These are phyloP conservation scores for Nudaria mundana DNA, from an alignment of 2,888 invertebrate genomes.

Conservation along the genomic window DNA sequence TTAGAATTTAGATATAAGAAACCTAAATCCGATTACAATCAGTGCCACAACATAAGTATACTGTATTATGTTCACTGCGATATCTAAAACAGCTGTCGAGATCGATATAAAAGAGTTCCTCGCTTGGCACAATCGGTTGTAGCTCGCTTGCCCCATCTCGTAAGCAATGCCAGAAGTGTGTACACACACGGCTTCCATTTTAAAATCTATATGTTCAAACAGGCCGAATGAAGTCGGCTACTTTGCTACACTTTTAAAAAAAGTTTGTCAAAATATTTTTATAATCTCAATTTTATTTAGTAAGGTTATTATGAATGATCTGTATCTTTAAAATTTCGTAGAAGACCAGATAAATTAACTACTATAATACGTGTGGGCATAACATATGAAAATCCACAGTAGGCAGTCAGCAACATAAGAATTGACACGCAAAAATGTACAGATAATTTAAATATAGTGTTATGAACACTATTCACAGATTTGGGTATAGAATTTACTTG, in stretches of 20 bases:
- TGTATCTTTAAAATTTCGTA: conserved; percentile 1
- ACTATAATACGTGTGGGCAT: conserved; percentile 17
- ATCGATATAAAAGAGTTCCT: not conserved
- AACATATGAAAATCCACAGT: conserved; percentile 27
- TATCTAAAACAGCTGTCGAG: not conserved
- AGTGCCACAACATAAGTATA: conserved; percentile 1
- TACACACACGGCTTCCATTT: not conserved
- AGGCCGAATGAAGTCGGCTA: too few relatives aligned
- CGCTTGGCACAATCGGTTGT: not conserved
- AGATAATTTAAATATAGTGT: conserved; percentile 16
- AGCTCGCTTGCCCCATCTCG: too few relatives aligned
- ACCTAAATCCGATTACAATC: conserved; percentile 1
- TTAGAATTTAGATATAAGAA: conserved; percentile 6
- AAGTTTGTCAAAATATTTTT: too few relatives aligned
- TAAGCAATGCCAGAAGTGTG: not conserved
- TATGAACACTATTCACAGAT: conserved; percentile 11
- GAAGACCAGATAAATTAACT: not conserved
- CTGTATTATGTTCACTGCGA: conserved; percentile 1
- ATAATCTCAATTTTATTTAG: too few relatives aligned
- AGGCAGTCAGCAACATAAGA: conserved; percentile 25
- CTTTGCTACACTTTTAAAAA: too few relatives aligned
- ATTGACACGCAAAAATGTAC: conserved; percentile 24
- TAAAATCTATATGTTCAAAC: too few relatives aligned
- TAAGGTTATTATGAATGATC: too few relatives aligned
- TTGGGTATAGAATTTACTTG: conserved; percentile 3